Evolutionary conservation across 2,113 vertebrate species (phyloP), one percentile per base, ranked within the genome.

Genomic region (Dasyurus viverrinus): DNA sequence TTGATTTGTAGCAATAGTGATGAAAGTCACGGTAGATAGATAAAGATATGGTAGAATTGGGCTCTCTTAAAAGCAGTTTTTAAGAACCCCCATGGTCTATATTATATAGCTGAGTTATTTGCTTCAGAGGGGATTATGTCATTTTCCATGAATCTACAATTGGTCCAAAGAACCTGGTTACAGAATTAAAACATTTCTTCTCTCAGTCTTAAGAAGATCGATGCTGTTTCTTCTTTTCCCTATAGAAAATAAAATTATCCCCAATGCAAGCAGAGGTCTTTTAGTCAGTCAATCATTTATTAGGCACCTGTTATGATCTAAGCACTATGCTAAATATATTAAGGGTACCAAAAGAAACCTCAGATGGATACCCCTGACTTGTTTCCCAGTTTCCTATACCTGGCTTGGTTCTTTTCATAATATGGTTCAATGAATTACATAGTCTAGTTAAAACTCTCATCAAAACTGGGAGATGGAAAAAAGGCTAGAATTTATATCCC

Each of bases 51-150:
- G 24, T 27, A 96, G 90, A 47, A 9, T 94, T 36, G 1, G 90
- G 94, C 95, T 42, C 36, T 68, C 76, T 84, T 84, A 93, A 97
- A 96, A 94, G 93, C 60, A 94, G 16, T 90, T 76, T 93, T 95
- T 91, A 96, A 92, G 93, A 89, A 47, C 90, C 24, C 68, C n/a
- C 1, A 52, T 91, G 94, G 89, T 2, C 57, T 68, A 68, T 36
- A 11, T 26, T 68, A 68, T 68, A 9, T 27, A 27, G 55, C 26
- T 57, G 25, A 93, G 84, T 8, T 48, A 90, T 90, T 68, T 90
- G 52, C 48, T 48, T 89, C 3, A 50, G 46, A 48, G 46, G 89
- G 36, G 10, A n/a, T 42, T 76, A 50, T 90, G 89, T 26, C 89
- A 90, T 90, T 26, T 90, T 6, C 89, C 48, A 50, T 50, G 53